phyloP scores from a whole-genome alignment of 2,888 invertebrate species.

The Phlogophora meticulosa region DNA sequence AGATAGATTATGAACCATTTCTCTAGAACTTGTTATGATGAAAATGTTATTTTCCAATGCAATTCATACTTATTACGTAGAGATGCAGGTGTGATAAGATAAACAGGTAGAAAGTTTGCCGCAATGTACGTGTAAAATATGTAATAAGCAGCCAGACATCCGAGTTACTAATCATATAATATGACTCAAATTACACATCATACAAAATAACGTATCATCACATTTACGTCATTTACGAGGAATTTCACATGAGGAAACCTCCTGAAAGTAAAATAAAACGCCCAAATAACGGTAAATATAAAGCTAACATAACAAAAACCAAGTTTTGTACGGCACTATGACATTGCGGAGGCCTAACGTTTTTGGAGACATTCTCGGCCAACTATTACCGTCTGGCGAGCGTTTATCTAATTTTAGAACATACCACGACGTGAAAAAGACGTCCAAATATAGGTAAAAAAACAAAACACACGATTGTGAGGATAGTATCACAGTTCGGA shows the following conservation, averaged over 20 bases:
- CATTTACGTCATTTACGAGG: conserved; percentile 68
- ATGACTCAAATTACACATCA: conserved; percentile 71
- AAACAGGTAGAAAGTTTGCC: conserved; percentile 67
- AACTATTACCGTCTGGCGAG: conserved; percentile 83
- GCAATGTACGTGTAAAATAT: conserved; percentile 57
- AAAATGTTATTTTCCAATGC: conserved; percentile 59
- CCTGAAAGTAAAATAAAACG: conserved; percentile 56
- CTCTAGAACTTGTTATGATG: conserved; percentile 55
- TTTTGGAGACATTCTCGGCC: conserved; percentile 80
- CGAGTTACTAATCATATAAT: conserved; percentile 66
- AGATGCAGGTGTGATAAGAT: conserved; percentile 71
- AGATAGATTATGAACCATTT: conserved; percentile 60
- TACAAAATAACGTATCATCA: conserved; percentile 65
- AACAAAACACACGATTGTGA: conserved; percentile 86
- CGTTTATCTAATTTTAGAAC: conserved; percentile 89
- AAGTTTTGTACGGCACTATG: conserved; percentile 68
- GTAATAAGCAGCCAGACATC: conserved; percentile 58
- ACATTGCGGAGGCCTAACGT: conserved; percentile 72
- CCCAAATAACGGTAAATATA: conserved; percentile 61
- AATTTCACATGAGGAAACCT: conserved; percentile 54
- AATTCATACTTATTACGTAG: conserved; percentile 61
- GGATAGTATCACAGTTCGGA: conserved; percentile 84
- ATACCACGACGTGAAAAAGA: conserved; percentile 89
- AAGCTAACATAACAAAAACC: conserved; percentile 66
- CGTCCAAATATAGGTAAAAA: conserved; percentile 88